Base-by-base conservation (phyloP, 2,888 invertebrate species). In the Zygogramma bicolorata region DNA sequence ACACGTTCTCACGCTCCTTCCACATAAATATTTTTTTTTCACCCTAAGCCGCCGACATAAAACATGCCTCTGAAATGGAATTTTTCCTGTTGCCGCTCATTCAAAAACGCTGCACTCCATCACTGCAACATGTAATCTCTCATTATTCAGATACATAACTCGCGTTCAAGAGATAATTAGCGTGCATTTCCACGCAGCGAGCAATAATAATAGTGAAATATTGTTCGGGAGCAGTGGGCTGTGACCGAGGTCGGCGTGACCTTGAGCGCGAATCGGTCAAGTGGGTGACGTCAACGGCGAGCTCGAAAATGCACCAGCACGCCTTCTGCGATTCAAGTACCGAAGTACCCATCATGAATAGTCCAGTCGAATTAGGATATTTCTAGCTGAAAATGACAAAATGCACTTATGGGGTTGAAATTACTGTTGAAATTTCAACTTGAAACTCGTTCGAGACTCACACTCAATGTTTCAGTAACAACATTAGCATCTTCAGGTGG, bases 231-330 rank as follows among this genome's bases (percentile, higher is more conserved):
- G 78, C 63, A 61, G 81, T 77, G 77, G 78, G 77, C 71, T 75
- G 78, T 75, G 70, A 77, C 75, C 79, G 76, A 77, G 79, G 78
- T 76, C 78, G 74, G 68, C 70, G 67, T 75, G 79, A 77, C 79
- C 81, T 81, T 80, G 79, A 70, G 70, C 67, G 70, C 75, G 77
- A 79, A 73, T 75, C 78, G 81, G 79, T 80, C 80, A 78, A 80
- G 78, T 76, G 69, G 74, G 68, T 79, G 79, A 80, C 79, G 79
- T 81, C 80, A 77, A 68, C 70, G 8, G 27, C 46, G 18, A 46
- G 63, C 18, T 31, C 29, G 63, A 42, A 63, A 69, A 65, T 59
- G 71, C 67, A 71, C 67, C 57, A 42, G 10, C 65, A 29, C 42
- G 49, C 65, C 46, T 65, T 53, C 53, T 53, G n/a, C 53, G 53